Percentiles rank a stretch among this genome's conserved stretches.
phyloP scores from a whole-genome alignment of 2,888 invertebrate species.

The Ichneumon xanthorius region DNA sequence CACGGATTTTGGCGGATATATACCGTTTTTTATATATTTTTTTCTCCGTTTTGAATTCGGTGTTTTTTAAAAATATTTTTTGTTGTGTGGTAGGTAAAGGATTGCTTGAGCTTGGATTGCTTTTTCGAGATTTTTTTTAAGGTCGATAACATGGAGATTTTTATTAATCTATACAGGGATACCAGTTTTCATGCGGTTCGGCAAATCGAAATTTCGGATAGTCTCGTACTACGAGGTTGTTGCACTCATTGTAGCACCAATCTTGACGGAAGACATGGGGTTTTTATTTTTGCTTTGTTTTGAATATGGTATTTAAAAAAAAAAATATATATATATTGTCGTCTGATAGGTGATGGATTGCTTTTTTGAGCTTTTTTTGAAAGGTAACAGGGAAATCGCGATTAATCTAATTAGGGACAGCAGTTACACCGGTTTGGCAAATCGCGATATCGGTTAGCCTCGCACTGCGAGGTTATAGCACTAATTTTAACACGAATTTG shows the following conservation, averaged over 20 bases:
- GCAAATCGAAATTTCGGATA: background rate
- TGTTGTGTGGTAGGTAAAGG: background rate
- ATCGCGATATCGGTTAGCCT: background rate
- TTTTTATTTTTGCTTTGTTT: background rate
- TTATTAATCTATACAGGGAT: background rate
- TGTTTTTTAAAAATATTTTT: background rate
- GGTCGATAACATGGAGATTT: background rate
- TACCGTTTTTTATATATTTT: background rate
- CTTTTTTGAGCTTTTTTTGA: background rate
- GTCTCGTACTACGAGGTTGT: background rate
- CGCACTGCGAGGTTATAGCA: no score
- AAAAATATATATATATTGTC: background rate
- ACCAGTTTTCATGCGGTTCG: background rate
- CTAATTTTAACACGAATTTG: no score
- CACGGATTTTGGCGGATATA: background rate
- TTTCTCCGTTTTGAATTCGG: background rate
- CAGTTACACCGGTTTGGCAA: background rate
- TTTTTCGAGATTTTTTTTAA: background rate
- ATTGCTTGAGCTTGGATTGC: background rate
- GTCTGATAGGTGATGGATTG: no score
- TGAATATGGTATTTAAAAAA: background rate
- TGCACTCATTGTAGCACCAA: background rate
- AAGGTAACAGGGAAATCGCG: no score
- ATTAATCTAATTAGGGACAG: no score
- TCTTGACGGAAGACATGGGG: background rate